Evolutionary conservation across 1,140 invertebrate genomes (phyloP).

Genomic region (Eubasilissa regina): DNA sequence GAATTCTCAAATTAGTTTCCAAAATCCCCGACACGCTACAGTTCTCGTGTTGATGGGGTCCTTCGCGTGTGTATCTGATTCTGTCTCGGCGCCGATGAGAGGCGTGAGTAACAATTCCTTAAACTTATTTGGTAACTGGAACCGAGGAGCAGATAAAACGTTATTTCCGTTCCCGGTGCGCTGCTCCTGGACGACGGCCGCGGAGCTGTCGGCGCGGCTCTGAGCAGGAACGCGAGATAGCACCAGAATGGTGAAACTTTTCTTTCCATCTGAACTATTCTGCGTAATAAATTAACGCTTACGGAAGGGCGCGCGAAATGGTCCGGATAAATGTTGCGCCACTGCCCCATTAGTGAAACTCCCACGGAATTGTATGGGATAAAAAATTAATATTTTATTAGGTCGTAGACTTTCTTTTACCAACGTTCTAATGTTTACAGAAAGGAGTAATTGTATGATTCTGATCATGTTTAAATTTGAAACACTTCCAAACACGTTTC

Average conservation of each 20-base stretch:
- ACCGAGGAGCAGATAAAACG: too few species aligned
- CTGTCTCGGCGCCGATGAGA: too few species aligned
- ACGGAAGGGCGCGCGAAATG: constrained; percentile 7
- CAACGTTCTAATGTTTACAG: too few species aligned
- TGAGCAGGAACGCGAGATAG: background rate
- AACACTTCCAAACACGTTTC: too few species aligned
- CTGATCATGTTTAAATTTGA: too few species aligned
- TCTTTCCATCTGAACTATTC: constrained; percentile 5
- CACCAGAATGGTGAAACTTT: background rate
- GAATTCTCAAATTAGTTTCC: too few species aligned
- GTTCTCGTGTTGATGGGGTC: too few species aligned
- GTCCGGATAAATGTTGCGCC: background rate
- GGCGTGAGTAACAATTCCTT: too few species aligned
- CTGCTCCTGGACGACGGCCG: background rate
- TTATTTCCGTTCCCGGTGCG: background rate
- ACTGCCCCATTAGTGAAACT: background rate
- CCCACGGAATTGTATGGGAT: constrained; percentile 1
- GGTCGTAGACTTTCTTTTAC: background rate
- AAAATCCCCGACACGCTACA: too few species aligned
- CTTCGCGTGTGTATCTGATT: too few species aligned
- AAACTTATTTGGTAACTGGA: too few species aligned
- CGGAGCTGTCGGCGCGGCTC: background rate
- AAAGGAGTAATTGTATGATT: too few species aligned
- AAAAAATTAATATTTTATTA: constrained; percentile 13
- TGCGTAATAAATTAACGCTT: constrained; percentile 12